Base-by-base conservation (phyloP, 2,888 invertebrate species). In the Palloptera scutellata region DNA sequence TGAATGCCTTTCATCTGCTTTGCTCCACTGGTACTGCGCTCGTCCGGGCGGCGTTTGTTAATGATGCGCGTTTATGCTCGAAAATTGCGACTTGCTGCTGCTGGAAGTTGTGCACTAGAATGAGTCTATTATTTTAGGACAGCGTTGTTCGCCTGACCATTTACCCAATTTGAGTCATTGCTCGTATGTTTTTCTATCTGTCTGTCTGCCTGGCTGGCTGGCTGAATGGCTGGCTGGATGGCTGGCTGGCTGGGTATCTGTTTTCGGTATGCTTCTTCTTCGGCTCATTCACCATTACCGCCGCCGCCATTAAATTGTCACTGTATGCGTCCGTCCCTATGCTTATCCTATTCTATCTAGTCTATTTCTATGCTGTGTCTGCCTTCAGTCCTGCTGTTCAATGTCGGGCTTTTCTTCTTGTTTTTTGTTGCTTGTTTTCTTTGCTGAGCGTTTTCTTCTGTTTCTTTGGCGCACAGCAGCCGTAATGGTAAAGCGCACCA, bases 401-500 rank as follows among this genome's bases (percentile, higher is more conserved):
- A 72, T 64, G 66, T 45, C 73, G 72, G 75, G 67, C 73, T 66
- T 74, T 74, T 71, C 70, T 30, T 30, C 6, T 30, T 30, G 2
- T 30, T 30, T 30, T 30, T 30, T 30, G 2, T 30, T 30, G 30
- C 30, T 30, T 30, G 30, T 30, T 30, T 30, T 30, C 30, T 30
- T 73, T 75, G 72, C 75, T 76, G 75, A 76, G 72, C 73, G 71
- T 74, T 30, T 30, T 66, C 67, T 72, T 75, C 74, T 68, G 70
- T 68, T 72, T 75, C 74, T 68, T 70, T 71, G 69, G 71, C 71
- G 69, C 69, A 72, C 69, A 71, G 30, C 30, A 30, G 77, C 77
- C 80, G 82, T 79, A 73, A 78, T 77, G 78, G 77, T 80, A 83
- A 79, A 84, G 83, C 84, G 83, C 83, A 84, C 83, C 84, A 83